Evolutionary conservation across 2,113 vertebrate species (phyloP), one percentile per base, ranked within the genome.

Genomic region (Podarcis raffonei): DNA sequence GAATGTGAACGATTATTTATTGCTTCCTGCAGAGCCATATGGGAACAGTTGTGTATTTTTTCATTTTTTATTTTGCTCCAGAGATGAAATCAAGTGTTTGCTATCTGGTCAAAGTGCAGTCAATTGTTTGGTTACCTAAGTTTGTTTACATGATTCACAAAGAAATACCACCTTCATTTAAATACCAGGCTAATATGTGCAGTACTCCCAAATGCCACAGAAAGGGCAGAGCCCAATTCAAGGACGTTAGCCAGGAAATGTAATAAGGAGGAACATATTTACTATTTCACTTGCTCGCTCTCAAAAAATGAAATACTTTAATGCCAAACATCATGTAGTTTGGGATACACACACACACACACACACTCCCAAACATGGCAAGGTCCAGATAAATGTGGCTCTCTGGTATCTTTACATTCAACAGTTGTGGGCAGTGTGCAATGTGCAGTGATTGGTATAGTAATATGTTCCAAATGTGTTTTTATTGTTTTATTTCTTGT

Each of bases 1-100:
- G 74, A 90, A 90, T 20, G 1, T 81, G 86, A 83, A 27, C 1
- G 3, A 20, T 59, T 72, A 93, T 91, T 91, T 88, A 90, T 91
- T 92, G 66, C 65, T 95, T 96, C 92, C 92, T 94, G 66, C 13
- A 32, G 18, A 25, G 42, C 65, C 89, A 90, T 32, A 89, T 77
- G 2, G 0, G 76, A 90, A 87, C 74, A 94, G 86, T 66, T 85
- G 85, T 42, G 78, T 42, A 57, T 68, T 53, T 53, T 11, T 53
- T 53, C 4, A 57, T 85, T 48, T 48, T 48, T 48, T 48, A 48
- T 48, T 48, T 16, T 84, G 53, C 57, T 89, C 83, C 91, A 42
- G 68, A 89, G 68, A 39, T 11, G 72, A 86, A 89, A 89, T 66
- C 86, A 95, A 76, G 4, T 71, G 5, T 68, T 89, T 79, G 6